Conservation (phyloP, 2,797 vertebrate species). For the Eutrigla gurnardus region DNA sequence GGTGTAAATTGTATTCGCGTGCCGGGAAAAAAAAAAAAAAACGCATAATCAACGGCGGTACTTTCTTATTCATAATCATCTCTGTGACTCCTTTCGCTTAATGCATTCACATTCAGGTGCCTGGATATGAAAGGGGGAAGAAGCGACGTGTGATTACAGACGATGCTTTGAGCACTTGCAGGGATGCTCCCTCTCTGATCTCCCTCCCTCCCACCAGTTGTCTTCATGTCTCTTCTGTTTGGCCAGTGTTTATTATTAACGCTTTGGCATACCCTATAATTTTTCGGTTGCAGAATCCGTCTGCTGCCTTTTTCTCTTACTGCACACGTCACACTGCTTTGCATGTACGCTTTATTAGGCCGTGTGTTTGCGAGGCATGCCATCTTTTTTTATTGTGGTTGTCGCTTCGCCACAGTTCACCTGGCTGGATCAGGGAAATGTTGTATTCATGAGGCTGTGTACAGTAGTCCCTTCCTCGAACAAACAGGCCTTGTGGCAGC, state of each 20-base stretch:
- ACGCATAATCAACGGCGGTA: constrained; percentile 77
- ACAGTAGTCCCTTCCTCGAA: constrained; percentile 56
- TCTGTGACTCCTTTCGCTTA: constrained; percentile 66
- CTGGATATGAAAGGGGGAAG: constrained; percentile 29
- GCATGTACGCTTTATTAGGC: constrained; percentile 44
- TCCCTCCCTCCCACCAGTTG: constrained; percentile 23
- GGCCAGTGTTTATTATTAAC: constrained; percentile 62
- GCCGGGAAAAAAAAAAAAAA: constrained; percentile 38
- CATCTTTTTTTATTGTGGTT: constrained; percentile 62
- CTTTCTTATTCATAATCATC: constrained; percentile 80
- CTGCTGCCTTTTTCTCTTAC: constrained; percentile 15
- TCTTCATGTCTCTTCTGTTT: constrained; percentile 55
- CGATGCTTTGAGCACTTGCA: constrained; percentile 49
- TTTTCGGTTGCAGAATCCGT: constrained; percentile 31
- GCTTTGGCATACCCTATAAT: constrained; percentile 33
- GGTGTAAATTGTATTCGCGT: constrained; percentile 77
- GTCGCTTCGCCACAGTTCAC: constrained; percentile 66
- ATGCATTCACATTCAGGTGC: constrained; percentile 69
- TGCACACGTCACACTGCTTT: constrained; percentile 15
- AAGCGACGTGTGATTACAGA: constrained; percentile 58
- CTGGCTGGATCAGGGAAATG: constrained; percentile 70
- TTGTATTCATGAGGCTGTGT: constrained; percentile 77
- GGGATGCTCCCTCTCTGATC: constrained; percentile 34
- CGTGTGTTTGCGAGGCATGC: constrained; percentile 38
- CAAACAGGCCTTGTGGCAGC: constrained; percentile 71